Evolutionary conservation across 2,113 vertebrate species (phyloP), one percentile per base, ranked within the genome.

Genomic region (Spheniscus mendiculus): DNA sequence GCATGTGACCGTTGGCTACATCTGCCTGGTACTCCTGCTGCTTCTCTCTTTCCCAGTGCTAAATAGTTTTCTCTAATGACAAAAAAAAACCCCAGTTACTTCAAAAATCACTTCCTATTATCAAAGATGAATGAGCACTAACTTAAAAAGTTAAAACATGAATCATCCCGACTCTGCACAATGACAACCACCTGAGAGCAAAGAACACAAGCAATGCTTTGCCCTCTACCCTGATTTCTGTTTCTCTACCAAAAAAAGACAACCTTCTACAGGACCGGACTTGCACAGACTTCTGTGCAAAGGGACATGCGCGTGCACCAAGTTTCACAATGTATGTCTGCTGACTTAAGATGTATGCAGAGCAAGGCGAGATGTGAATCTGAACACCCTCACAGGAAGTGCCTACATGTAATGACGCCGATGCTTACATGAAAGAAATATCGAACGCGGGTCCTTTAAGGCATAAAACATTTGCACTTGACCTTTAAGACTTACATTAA

Each of bases 231-330:
- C 52, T 0, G 2, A 53, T 32, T 42, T 50, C 56, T 45, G 49
- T 27, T 56, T 76, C 70, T 53, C 10, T 7, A 65, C 45, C 7
- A 4, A 26, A 50, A 81, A 32, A 74, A 23, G 38, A 50, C 0
- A 3, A 66, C 6, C 12, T 87, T 78, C 61, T 11, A 25, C 1
- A 3, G 42, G 38, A 59, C 12, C 0, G 0, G 30, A 30, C 34
- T 32, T 14, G 38, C 38, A 25, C 19, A 15, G 65, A 20, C 56
- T 56, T 53, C 44, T 12, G 19, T 11, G 44, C 52, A 59, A 26
- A 42, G 17, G 19, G 19, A 29, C 40, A 36, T 8, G 4, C 9
- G 3, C 0, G 3, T 4, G 45, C 25, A 23, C 1, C 1, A 26
- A 50, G 21, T 15, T 72, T 22, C 42, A 42, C 12, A 32, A 26